These are phyloP conservation scores for Rallus crepitans DNA, from an alignment of 2,797 vertebrate genomes.

Conservation along the genomic window DNA sequence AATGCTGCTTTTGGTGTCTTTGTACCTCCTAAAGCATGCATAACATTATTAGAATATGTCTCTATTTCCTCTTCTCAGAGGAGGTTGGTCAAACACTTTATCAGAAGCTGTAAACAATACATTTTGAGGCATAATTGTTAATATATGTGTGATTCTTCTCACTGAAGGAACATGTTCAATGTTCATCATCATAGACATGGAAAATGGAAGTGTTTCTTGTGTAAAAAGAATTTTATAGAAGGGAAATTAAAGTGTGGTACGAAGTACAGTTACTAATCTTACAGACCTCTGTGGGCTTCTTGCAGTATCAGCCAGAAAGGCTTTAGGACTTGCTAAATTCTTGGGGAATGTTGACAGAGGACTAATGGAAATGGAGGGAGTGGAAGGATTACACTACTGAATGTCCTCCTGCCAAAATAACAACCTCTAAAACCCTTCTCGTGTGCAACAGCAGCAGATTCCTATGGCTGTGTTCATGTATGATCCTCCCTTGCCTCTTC, in stretches of 20 bases:
- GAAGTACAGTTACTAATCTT: not conserved
- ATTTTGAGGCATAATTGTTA: not conserved
- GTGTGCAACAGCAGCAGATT: accelerated
- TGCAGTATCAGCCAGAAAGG: not conserved
- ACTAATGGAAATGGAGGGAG: not conserved
- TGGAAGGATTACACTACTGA: not conserved
- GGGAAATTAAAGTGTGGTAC: not conserved
- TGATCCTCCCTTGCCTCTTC: not conserved
- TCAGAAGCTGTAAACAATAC: not conserved
- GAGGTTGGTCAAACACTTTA: not conserved
- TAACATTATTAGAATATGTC: not conserved
- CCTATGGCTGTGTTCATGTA: not conserved
- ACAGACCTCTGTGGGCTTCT: not conserved
- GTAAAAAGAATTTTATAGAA: not conserved
- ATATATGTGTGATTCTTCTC: not conserved
- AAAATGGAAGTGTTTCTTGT: not conserved
- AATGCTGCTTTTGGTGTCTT: not conserved
- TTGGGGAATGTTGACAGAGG: not conserved
- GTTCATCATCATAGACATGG: not conserved
- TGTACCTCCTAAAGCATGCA: not conserved
- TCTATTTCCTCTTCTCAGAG: not conserved
- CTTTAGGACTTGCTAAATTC: not conserved
- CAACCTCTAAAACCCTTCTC: not conserved
- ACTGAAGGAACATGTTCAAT: not conserved
- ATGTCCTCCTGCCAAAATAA: not conserved